Evolutionary conservation across 2,888 invertebrate species (phyloP), one percentile per base, ranked within the genome.

Genomic region (Andrena praecox): DNA sequence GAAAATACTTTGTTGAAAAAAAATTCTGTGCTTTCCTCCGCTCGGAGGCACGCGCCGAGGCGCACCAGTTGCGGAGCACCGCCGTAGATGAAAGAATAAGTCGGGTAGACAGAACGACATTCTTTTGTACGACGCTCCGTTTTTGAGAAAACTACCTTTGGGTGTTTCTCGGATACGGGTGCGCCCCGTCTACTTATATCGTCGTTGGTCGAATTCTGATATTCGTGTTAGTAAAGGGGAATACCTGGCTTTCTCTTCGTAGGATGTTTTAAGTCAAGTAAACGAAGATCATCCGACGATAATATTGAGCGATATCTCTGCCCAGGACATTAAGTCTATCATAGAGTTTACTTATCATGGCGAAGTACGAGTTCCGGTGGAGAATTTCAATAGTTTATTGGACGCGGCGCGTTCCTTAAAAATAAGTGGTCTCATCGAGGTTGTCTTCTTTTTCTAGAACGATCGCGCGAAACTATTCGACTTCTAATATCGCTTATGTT

Each of bases 281-380:
- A 92, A 90, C 3, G 94, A 94, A 31, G 92, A 93, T 72, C 92
- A 93, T 80, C 91, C 94, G 16, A 93, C 93, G 4, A 91, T 94
- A 60, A 94, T 94, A 85, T 85, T 94, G n/a, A 93, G 93, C 74
- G 94, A 93, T 54, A 92, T 94, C 85, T 91, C 92, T n/a, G 89
- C 91, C 10, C 89, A 93, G 73, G 93, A 94, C 86, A 87, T 94
- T 12, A 91, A 90, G 82, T 89, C 92, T 7, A 93, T 94, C 48
- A 90, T 94, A 16, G 93, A 94, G 80, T 94, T 94, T 78, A 92
- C 91, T 33, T 94, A 94, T 80, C 91, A 93, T 68, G 94, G 94
- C 2, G 94, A 94, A 88, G 91, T 94, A 6, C 89, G 91, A 80
- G 91, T 94, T 48, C 92, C 93, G 54, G 92, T 92, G 20, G 93